phyloP scores from a whole-genome alignment of 2,888 invertebrate genomes.

The Sinodicranocentrus sp. region DNA sequence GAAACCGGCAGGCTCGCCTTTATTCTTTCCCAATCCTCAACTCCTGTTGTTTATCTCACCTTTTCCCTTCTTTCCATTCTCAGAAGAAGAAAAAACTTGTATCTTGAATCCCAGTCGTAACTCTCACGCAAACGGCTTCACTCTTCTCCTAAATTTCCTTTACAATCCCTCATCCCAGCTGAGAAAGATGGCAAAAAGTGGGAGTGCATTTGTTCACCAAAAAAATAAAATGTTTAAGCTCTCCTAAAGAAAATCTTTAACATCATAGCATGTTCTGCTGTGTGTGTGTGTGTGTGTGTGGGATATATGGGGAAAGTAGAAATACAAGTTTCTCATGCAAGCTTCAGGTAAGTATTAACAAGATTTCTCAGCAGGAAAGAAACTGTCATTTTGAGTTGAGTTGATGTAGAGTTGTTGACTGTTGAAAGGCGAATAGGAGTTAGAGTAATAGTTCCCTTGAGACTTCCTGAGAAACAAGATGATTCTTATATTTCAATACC shows the following conservation, averaged over 20 bases:
- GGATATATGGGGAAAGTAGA: constrained; percentile 27
- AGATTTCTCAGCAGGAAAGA: constrained; percentile 52
- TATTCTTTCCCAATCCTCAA: too few relatives aligned
- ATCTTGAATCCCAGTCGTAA: too few relatives aligned
- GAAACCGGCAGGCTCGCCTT: too few relatives aligned
- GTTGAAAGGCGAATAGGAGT: constrained; percentile 63
- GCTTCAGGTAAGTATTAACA: constrained; percentile 64
- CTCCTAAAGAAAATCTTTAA: too few relatives aligned
- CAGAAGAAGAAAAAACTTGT: too few relatives aligned
- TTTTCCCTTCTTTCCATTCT: constrained; percentile 34
- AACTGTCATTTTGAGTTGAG: constrained; percentile 67
- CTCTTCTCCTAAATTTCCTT: too few relatives aligned
- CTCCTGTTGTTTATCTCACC: constrained; percentile 50
- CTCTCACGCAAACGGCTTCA: too few relatives aligned
- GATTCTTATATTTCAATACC: constrained; percentile 59
- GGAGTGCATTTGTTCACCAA: too few relatives aligned
- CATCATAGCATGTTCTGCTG: too few relatives aligned
- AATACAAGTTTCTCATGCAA: constrained; percentile 49
- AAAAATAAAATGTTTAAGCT: too few relatives aligned
- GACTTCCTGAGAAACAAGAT: constrained; percentile 54
- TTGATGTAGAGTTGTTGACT: constrained; percentile 67
- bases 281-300: constrained; percentile 2
- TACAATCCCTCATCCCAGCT: too few relatives aligned
- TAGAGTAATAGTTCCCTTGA: constrained; percentile 64
- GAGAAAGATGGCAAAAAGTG: too few relatives aligned